These are phyloP conservation scores for Mycetomoellerius zeteki DNA, from an alignment of 1,140 invertebrate species.

Conservation along the genomic window DNA sequence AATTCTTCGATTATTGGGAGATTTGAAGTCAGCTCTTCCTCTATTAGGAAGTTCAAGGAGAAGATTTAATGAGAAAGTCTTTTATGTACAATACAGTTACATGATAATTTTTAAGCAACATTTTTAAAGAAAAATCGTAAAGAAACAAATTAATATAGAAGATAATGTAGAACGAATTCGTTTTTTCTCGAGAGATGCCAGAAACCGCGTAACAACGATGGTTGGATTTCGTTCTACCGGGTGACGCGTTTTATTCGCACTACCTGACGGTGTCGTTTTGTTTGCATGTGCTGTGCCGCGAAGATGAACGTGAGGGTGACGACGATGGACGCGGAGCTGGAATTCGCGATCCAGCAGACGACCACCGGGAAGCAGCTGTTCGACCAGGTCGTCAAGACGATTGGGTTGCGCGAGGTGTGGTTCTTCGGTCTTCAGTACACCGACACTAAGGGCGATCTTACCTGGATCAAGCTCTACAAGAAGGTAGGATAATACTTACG, in stretches of 20 bases:
- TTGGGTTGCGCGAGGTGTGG: slow-evolving; percentile 99
- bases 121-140: neutral
- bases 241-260: slow-evolving; percentile 23
- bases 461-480: slow-evolving; percentile 99
- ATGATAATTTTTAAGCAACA: neutral
- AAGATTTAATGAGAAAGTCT: neutral
- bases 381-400: slow-evolving; percentile 99
- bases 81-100: neutral
- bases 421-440: slow-evolving; percentile 99
- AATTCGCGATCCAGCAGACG: slow-evolving; percentile 99
- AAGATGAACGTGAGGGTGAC: slow-evolving; percentile 99
- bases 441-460: slow-evolving; percentile 98
- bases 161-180: neutral
- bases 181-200: neutral
- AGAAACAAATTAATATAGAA: neutral
- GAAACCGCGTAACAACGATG: neutral
- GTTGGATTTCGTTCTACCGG: slow-evolving; percentile 43
- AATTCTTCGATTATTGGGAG: no score
- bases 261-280: slow-evolving; percentile 35
- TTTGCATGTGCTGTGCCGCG: slow-evolving; percentile 58
- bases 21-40: no score
- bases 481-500: slow-evolving; percentile 91
- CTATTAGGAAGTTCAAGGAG: no score
- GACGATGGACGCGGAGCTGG: slow-evolving; percentile 99
- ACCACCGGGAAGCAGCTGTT: slow-evolving; percentile 99